Percentiles rank a stretch among this genome's conserved stretches.
Conservation (phyloP, 2,797 vertebrate species). For the Petrocephalus schoutedeni region DNA sequence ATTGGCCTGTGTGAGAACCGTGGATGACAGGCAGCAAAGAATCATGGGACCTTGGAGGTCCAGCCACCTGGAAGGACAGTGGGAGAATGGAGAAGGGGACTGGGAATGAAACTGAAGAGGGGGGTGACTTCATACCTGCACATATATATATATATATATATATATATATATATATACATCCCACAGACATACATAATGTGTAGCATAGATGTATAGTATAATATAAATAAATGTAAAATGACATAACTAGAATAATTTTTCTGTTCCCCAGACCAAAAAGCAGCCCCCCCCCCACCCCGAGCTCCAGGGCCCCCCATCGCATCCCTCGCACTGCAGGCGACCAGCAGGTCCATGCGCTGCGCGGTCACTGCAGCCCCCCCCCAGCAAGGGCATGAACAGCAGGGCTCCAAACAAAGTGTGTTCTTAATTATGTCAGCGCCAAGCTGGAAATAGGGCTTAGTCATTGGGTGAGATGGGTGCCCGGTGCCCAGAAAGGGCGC, state of each 20-base stretch:
- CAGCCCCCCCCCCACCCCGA: not conserved
- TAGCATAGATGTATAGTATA: not conserved
- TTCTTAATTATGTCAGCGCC: constrained; percentile 14
- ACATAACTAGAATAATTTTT: not conserved
- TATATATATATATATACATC: not conserved
- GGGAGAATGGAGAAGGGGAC: not conserved
- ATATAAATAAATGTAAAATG: not conserved
- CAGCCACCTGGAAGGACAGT: not conserved
- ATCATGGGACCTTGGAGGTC: not conserved
- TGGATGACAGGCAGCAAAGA: not conserved
- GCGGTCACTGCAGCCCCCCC: not conserved
- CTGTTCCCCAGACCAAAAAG: not conserved
- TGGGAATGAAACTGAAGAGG: not conserved
- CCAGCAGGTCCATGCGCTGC: not conserved
- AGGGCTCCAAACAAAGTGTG: constrained; percentile 26
- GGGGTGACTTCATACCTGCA: not conserved
- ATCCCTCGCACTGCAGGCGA: not conserved
- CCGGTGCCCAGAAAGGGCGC: not conserved
- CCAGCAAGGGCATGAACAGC: not conserved
- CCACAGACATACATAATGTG: not conserved
- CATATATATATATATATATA: not conserved
- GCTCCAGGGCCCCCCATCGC: not conserved
- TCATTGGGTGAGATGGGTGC: not conserved
- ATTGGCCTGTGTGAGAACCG: not conserved
- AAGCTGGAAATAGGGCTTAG: constrained; percentile 8